phyloP scores from a whole-genome alignment of 2,888 invertebrate genomes.

The Dorcus parallelipipedus region DNA sequence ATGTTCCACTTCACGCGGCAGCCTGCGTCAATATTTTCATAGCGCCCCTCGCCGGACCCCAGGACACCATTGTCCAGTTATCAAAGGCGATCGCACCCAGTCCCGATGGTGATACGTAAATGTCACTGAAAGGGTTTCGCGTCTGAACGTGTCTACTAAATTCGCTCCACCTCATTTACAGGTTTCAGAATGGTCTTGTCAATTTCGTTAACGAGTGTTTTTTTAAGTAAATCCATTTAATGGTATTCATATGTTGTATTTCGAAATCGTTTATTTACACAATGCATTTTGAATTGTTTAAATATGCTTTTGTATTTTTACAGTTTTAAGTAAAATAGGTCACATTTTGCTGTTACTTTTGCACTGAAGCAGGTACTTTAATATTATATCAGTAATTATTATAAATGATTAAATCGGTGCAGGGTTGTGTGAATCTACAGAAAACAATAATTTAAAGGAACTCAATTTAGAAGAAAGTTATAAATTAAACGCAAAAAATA shows the following conservation, averaged over 20 bases:
- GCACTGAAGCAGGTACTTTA: too few relatives aligned
- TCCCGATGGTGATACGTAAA: constrained; percentile 5
- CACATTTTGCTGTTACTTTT: too few relatives aligned
- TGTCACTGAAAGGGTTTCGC: neutral
- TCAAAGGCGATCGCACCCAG: constrained; percentile 10
- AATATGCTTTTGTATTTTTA: neutral
- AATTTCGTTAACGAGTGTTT: constrained; percentile 28
- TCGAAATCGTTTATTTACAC: neutral
- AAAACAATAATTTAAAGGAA: too few relatives aligned
- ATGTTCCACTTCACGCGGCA: constrained; percentile 42
- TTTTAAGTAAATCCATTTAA: constrained; percentile 20
- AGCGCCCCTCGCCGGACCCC: constrained; percentile 33
- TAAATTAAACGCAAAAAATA: too few relatives aligned
- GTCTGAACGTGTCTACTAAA: neutral
- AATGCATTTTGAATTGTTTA: neutral
- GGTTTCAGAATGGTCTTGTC: constrained; percentile 21
- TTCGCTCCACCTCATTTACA: constrained; percentile 11
- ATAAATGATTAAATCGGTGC: too few relatives aligned
- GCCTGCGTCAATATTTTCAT: constrained; percentile 44
- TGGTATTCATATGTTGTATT: constrained; percentile 17
- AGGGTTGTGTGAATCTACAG: too few relatives aligned
- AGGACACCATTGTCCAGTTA: constrained; percentile 39
- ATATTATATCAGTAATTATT: too few relatives aligned
- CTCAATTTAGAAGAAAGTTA: too few relatives aligned
- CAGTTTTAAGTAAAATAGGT: too few relatives aligned